Conservation (phyloP, 2,113 vertebrate species). For the Myotis brandtii region DNA sequence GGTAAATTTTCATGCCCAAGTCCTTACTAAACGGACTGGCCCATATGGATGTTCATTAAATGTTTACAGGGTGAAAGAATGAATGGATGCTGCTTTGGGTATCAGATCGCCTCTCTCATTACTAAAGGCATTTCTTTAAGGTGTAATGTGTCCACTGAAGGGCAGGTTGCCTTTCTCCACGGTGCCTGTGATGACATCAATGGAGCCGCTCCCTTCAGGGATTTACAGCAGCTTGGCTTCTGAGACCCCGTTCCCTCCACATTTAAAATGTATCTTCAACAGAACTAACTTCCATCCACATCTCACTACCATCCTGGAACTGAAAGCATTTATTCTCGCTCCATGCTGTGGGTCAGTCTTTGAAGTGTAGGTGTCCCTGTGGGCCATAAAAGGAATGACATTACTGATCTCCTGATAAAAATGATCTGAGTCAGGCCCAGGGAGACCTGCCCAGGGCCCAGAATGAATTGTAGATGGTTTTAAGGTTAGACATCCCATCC, state of each 20-base stretch:
- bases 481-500: neutral
- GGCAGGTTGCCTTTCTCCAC: neutral
- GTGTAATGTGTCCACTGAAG: neutral
- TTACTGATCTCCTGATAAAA: constrained; percentile 18
- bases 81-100: neutral
- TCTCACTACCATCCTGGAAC: neutral
- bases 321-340: constrained; percentile 41
- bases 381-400: neutral
- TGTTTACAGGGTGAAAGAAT: neutral
- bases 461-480: neutral
- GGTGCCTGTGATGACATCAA: neutral
- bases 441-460: neutral
- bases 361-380: constrained; percentile 25
- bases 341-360: neutral
- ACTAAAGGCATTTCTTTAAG: neutral
- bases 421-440: neutral
- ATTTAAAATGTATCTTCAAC: constrained; percentile 44
- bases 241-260: neutral
- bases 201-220: neutral
- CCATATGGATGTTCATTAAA: neutral
- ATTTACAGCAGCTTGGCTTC: constrained; percentile 2
- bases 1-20: neutral
- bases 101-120: neutral
- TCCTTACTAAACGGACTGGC: neutral
- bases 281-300: constrained; percentile 7